Evolutionary conservation across 1,140 invertebrate genomes (phyloP).

Genomic region (Cherax quadricarinatus): DNA sequence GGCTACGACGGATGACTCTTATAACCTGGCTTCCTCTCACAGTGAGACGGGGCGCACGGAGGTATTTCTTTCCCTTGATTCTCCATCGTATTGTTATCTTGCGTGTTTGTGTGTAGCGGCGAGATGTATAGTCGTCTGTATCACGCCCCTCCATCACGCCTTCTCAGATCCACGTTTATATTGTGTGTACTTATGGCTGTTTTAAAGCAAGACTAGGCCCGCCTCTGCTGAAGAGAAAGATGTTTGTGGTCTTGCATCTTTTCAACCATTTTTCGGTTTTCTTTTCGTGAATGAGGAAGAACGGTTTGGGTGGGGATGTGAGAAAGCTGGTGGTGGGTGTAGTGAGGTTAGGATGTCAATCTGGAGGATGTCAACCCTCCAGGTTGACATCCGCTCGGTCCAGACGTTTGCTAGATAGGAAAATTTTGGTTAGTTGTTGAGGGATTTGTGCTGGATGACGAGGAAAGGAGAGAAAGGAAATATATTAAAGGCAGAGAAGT

Average conservation of each 20-base stretch:
- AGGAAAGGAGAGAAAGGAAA: no score
- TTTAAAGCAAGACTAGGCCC: neutral
- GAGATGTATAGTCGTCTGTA: slow-evolving; percentile 22
- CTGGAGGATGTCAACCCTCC: no score
- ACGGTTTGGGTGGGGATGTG: neutral
- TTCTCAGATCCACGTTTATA: slow-evolving; percentile 20
- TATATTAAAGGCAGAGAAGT: no score
- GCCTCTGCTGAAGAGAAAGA: neutral
- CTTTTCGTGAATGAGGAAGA: neutral
- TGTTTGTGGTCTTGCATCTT: neutral
- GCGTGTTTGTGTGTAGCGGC: slow-evolving; percentile 15
- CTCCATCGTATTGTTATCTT: slow-evolving; percentile 16
- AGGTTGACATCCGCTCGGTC: no score
- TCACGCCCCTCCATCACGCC: slow-evolving; percentile 39
- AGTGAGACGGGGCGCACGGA: neutral
- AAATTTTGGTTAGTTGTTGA: no score
- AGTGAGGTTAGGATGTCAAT: no score
- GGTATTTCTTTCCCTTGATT: slow-evolving; percentile 4
- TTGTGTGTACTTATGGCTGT: slow-evolving; percentile 4
- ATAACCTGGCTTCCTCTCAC: neutral
- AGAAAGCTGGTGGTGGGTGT: neutral
- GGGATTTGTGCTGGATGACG: no score
- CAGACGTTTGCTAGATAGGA: no score
- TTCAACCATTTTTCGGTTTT: neutral
- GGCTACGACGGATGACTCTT: neutral